Base-by-base conservation (phyloP, 2,113 vertebrate species). In the Tychaedon coryphoeus region DNA sequence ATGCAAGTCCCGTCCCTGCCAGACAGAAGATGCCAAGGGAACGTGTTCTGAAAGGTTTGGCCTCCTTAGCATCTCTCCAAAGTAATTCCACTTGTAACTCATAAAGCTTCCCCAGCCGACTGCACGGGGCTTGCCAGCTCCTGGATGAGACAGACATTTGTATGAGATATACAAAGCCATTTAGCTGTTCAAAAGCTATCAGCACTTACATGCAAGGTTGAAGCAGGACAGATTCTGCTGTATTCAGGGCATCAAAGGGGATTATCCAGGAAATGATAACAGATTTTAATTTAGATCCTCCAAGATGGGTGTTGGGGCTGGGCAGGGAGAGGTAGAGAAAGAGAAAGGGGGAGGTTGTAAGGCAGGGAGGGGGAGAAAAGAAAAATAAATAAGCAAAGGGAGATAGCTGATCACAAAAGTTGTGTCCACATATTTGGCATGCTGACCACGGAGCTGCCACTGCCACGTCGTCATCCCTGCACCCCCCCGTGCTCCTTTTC, bases 251-350 rank as follows among this genome's bases (percentile, higher is more conserved):
- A 97, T 98, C 98, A 98, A 95, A 98, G 95, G 95, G 97, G 97
- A 98, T 98, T 98, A 98, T 97, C 95, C 89, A 24, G 94, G 90
- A 96, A 97, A 93, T 12, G 94, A 97, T 97, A 98, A 96, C 96
- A 98, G 97, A 98, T 98, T 98, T 98, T 98, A 98, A 98, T 98
- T 98, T 98, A 98, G 98, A 98, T 98, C 70, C 23, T 89, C 82
- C 90, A 23, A 87, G 95, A 97, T 93, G 96, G 94, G 94, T 93
- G 62, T 43, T 36, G 33, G 40, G 88, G 67, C 70, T 89, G 87
- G 88, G 83, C 23, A 90, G 87, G 66, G 70, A 89, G 79, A 91
- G 91, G 79, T 42, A 31, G 62, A 40, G 78, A 48, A 76, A 54
- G 71, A 33, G 56, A 70, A 48, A 26, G 26, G 54, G 70, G 78